Conservation (phyloP, 2,888 invertebrate genomes). For the Leptinotarsa tumamoca region DNA sequence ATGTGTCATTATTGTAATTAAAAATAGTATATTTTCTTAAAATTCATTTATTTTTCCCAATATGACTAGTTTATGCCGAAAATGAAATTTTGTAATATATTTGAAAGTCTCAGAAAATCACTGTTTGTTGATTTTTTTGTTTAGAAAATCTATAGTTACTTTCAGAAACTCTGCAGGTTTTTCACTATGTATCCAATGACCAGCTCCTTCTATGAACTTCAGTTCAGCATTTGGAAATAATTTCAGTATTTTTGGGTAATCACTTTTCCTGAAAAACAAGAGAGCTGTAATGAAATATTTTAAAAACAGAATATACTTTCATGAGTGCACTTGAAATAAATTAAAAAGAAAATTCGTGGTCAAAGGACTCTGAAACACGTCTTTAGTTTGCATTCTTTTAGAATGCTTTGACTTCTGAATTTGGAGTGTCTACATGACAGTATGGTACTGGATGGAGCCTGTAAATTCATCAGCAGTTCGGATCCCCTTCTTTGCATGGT, state of each 20-base stretch:
- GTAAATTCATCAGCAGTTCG: too few relatives aligned
- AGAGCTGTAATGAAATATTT: too few relatives aligned
- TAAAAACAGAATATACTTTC: too few relatives aligned
- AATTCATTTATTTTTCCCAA: conserved; percentile 19
- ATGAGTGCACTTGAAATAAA: neutral
- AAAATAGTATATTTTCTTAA: conserved; percentile 35
- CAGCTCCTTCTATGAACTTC: conserved; percentile 81
- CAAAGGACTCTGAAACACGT: too few relatives aligned
- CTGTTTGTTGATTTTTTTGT: conserved; percentile 45
- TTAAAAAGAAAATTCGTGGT: too few relatives aligned
- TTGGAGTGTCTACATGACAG: too few relatives aligned
- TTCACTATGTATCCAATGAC: conserved; percentile 95
- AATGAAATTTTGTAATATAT: too few relatives aligned
- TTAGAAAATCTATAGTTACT: conserved; percentile 73
- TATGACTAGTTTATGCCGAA: neutral
- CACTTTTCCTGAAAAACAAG: conserved; percentile 64
- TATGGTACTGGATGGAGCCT: too few relatives aligned
- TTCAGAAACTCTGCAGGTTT: conserved; percentile 84
- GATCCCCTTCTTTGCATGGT: too few relatives aligned
- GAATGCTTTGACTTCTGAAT: too few relatives aligned
- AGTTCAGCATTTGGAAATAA: conserved; percentile 81
- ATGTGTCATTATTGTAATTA: conserved; percentile 40
- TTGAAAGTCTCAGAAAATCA: too few relatives aligned
- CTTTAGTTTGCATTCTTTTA: too few relatives aligned
- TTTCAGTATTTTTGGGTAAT: conserved; percentile 74